phyloP scores from a whole-genome alignment of 2,888 invertebrate species.

The Amblyteles armatorius region DNA sequence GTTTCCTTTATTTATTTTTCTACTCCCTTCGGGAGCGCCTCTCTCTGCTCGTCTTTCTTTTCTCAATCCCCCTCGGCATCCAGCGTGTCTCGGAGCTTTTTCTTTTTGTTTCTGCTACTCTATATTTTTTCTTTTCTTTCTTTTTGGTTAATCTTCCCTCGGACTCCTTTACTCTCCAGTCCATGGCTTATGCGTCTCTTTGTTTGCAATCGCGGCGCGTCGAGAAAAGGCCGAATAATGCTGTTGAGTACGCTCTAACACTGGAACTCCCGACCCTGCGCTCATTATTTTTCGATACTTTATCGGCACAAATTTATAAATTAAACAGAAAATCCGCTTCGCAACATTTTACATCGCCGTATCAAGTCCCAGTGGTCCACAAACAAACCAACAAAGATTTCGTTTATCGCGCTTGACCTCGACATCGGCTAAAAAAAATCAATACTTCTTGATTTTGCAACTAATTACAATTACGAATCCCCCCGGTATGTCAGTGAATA shows the following conservation, averaged over 20 bases:
- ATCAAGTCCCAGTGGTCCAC: neutral
- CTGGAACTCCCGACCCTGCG: neutral
- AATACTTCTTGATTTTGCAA: neutral
- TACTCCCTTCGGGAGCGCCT: slow-evolving; percentile 52
- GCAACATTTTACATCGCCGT: neutral
- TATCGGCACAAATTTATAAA: neutral
- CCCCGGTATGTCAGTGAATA: neutral
- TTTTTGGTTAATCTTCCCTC: slow-evolving; percentile 47
- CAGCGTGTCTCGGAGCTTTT: slow-evolving; percentile 52
- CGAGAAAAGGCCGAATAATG: slow-evolving; percentile 26
- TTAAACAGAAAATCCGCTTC: neutral
- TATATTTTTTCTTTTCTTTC: slow-evolving; percentile 36
- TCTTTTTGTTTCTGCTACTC: neutral
- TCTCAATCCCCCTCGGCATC: slow-evolving; percentile 39
- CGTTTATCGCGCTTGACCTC: neutral
- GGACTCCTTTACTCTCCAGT: slow-evolving; percentile 35
- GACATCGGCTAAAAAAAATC: neutral
- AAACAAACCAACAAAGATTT: neutral
- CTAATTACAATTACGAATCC: neutral
- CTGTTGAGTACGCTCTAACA: neutral
- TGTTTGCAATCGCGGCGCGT: slow-evolving; percentile 62
- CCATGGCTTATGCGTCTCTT: slow-evolving; percentile 43
- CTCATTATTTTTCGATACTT: neutral
- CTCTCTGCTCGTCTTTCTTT: slow-evolving; percentile 46
- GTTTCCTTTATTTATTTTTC: slow-evolving; percentile 69